These are phyloP conservation scores for Miltochrista miniata DNA, from an alignment of 2,888 invertebrate species.

Conservation along the genomic window DNA sequence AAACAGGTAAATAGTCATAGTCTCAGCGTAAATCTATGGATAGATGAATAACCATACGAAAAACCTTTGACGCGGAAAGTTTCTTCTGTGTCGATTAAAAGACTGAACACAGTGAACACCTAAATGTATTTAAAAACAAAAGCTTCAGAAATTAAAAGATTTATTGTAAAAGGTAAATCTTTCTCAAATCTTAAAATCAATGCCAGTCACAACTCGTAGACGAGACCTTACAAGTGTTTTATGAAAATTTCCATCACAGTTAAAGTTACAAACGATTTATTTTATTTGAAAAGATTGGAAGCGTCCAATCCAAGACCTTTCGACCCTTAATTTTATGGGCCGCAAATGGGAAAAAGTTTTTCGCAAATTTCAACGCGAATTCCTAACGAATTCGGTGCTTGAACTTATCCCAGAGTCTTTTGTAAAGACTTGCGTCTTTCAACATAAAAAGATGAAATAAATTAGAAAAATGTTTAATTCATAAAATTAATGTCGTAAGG, in stretches of 20 bases:
- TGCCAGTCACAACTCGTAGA: neutral
- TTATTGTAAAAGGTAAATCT: too few species aligned
- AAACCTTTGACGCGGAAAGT: too few species aligned
- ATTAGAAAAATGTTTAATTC: slow-evolving; percentile 54
- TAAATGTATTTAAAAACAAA: too few species aligned
- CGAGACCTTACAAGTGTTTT: neutral
- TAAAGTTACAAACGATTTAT: slow-evolving; percentile 18
- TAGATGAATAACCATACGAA: too few species aligned
- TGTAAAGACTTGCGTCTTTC: slow-evolving; percentile 11
- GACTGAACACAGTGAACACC: too few species aligned
- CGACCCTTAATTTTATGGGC: slow-evolving; percentile 19
- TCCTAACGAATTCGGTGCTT: slow-evolving; percentile 19
- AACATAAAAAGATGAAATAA: slow-evolving; percentile 29
- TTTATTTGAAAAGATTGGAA: slow-evolving; percentile 20
- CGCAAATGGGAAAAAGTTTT: slow-evolving; percentile 28
- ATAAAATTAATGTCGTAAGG: slow-evolving; percentile 45
- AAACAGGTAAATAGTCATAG: too few species aligned
- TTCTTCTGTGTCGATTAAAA: too few species aligned
- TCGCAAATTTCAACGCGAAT: slow-evolving; percentile 18
- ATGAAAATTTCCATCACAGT: slow-evolving; percentile 6
- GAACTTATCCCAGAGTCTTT: slow-evolving; percentile 17
- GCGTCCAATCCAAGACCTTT: slow-evolving; percentile 17
- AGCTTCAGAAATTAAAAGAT: too few species aligned
- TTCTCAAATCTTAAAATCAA: neutral
- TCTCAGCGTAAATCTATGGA: too few species aligned